These are phyloP conservation scores for Fragum whitleyi DNA, from an alignment of 2,888 invertebrate species.

Conservation along the genomic window DNA sequence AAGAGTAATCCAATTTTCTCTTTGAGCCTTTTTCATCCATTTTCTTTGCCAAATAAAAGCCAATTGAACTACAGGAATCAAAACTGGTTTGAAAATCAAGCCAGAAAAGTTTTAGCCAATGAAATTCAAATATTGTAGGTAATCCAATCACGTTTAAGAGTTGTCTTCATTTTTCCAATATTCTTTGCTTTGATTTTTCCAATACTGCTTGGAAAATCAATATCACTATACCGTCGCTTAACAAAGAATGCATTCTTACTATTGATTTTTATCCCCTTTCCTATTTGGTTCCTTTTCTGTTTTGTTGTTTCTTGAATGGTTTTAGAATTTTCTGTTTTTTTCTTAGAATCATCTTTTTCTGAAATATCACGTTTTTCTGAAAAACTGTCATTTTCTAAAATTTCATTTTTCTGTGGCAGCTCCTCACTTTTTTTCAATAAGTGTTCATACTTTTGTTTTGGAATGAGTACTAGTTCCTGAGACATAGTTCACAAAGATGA, in stretches of 20 bases:
- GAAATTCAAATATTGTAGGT: background rate
- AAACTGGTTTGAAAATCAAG: background rate
- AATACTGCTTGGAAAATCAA: background rate
- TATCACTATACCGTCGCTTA: background rate
- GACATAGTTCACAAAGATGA: conserved; percentile 10
- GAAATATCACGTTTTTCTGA: background rate
- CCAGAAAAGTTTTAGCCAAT: background rate
- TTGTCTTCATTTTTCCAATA: background rate
- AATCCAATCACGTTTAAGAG: background rate
- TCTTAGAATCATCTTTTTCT: conserved; percentile 1
- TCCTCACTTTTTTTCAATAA: conserved; percentile 10
- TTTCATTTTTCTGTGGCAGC: background rate
- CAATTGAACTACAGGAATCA: background rate
- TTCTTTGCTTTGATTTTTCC: background rate
- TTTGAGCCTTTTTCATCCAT: conserved; percentile 8
- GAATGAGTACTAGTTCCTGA: conserved; percentile 20
- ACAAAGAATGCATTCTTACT: background rate
- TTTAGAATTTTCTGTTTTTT: background rate
- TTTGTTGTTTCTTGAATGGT: background rate
- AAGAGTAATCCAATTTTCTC: conserved; percentile 12
- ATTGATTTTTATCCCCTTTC: background rate
- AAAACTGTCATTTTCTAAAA: background rate
- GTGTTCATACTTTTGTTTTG: conserved; percentile 16
- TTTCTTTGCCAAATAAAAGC: background rate
- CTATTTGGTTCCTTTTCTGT: conserved; percentile 8